A percentile compares a stretch with the other conserved stretches of the same genome.
phyloP scores from a whole-genome alignment of 2,888 invertebrate species.

The Hypsopygia costalis region DNA sequence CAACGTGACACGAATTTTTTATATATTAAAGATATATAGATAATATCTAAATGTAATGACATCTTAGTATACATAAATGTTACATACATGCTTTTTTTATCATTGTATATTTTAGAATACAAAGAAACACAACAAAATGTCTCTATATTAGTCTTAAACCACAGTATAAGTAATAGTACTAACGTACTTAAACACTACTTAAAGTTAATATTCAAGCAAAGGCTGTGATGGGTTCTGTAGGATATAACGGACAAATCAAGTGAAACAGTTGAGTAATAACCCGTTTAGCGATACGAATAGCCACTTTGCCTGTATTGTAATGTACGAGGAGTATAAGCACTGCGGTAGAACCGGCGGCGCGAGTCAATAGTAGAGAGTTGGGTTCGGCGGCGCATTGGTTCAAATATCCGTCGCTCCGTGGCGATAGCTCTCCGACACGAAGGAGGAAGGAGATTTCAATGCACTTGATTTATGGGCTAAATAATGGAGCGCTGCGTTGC shows the following conservation, averaged over 20 bases:
- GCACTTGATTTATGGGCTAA: constrained; percentile 71
- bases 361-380: neutral
- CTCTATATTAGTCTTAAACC: too few relatives aligned
- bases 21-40: too few relatives aligned
- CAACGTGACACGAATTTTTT: too few relatives aligned
- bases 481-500: constrained; percentile 67
- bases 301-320: neutral
- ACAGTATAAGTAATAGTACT: too few relatives aligned
- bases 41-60: too few relatives aligned
- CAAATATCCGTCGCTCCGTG: constrained; percentile 60
- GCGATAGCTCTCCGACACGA: constrained; percentile 67
- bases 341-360: neutral
- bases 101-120: too few relatives aligned
- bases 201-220: too few relatives aligned
- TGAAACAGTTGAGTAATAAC: neutral
- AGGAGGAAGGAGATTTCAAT: constrained; percentile 76
- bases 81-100: too few relatives aligned
- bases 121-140: too few relatives aligned
- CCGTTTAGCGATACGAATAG: neutral
- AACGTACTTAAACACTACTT: too few relatives aligned
- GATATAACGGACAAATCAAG: neutral
- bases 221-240: too few relatives aligned
- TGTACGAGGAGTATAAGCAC: neutral
- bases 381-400: constrained; percentile 28
- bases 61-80: too few relatives aligned